Conservation (phyloP, 2,888 invertebrate species). For the Hartigia nigra region DNA sequence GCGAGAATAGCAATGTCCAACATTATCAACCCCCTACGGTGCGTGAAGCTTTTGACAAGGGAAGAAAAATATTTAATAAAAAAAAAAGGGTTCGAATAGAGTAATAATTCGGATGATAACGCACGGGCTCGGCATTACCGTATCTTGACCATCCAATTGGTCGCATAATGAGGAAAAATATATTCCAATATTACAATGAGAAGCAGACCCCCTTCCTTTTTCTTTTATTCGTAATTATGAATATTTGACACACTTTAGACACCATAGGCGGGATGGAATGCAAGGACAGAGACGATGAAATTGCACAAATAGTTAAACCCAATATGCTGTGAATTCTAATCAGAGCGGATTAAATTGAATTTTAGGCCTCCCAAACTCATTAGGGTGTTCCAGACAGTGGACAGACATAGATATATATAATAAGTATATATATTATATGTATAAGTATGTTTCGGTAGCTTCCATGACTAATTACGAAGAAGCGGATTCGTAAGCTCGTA, state of each 20-base stretch:
- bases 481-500: neutral
- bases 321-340: neutral
- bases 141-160: neutral
- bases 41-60: neutral
- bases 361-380: slow-evolving; percentile 58
- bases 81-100: neutral
- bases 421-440: neutral
- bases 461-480: neutral
- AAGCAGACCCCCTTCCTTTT: neutral
- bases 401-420: slow-evolving; percentile 26
- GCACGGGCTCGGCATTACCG: neutral
- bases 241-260: slow-evolving; percentile 15
- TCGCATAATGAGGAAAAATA: neutral
- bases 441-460: neutral
- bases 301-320: neutral
- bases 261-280: slow-evolving; percentile 43
- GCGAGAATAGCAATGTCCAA: slow-evolving; percentile 47
- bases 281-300: slow-evolving; percentile 28
- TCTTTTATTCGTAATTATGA: neutral
- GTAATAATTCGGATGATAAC: neutral
- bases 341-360: slow-evolving; percentile 10
- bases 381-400: slow-evolving; percentile 66
- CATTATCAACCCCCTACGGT: slow-evolving; percentile 46
- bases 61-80: neutral
- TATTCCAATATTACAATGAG: neutral